Evolutionary conservation across 2,888 invertebrate species (phyloP), one percentile per base, ranked within the genome.

Genomic region (Sinodicranocentrus sp.): DNA sequence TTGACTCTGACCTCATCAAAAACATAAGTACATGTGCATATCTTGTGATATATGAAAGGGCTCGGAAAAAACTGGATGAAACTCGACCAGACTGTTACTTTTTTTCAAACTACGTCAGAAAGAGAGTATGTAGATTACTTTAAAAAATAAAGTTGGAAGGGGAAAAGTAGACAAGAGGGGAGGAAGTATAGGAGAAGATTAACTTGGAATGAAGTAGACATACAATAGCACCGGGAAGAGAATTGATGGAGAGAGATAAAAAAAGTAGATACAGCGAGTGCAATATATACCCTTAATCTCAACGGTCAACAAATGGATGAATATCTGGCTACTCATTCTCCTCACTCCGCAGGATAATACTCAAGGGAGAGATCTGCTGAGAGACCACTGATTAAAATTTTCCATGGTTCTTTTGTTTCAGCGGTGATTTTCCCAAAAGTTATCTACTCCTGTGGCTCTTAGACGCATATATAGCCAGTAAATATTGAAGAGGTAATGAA

Each of bases 151-250:
- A 57, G 57, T 57, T 57, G 61, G n/a, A 26, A 61, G 15, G 15
- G 28, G 13, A 21, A 61, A 48, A 48, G n/a, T 48, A 15, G 6
- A 33, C 10, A n/a, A 48, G 48, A 61, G 33, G 10, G 23, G 17
- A 61, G 25, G 54, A n/a, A n/a, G n/a, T n/a, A n/a, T n/a, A n/a
- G n/a, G 54, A 61, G 33, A 61, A 61, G 61, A 61, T 61, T 57
- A 61, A 17, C 61, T 26, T 28, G 15, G 25, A 57, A 1, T 1
- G 21, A 57, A n/a, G n/a, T n/a, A n/a, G n/a, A n/a, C n/a, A n/a
- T n/a, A n/a, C n/a, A n/a, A n/a, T n/a, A n/a, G n/a, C n/a, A n/a
- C n/a, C n/a, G n/a, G 57, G 17, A 57, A 57, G 13, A 57, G 23
- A 57, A 25, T n/a, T n/a, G n/a, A n/a, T n/a, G 1, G 10, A 61